These are phyloP conservation scores for Panagrolaimus sp. DNA, from an alignment of 1,140 invertebrate species.

Conservation along the genomic window DNA sequence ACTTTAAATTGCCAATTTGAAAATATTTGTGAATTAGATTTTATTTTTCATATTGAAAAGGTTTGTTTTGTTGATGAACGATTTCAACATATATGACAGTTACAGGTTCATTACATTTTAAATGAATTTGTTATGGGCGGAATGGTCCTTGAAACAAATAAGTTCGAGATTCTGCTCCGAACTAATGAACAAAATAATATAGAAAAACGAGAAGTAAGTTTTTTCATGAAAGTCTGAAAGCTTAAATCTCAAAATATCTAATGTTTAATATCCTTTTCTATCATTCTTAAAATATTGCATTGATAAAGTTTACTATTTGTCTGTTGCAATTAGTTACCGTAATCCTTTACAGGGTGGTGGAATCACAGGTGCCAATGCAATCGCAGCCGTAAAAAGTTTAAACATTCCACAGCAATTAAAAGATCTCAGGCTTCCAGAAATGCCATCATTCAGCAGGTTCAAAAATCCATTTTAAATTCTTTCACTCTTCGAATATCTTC, in stretches of 20 bases:
- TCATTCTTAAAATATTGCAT: not conserved
- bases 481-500: too few species aligned
- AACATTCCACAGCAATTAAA: conserved; percentile 98
- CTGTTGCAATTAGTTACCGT: too few species aligned
- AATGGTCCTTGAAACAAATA: conserved; percentile 98
- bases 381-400: conserved; percentile 97
- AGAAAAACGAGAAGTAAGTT: conserved; percentile 86
- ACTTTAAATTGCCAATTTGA: conserved; percentile 97
- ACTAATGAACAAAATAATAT: conserved; percentile 97
- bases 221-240: too few species aligned
- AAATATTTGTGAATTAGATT: conserved; percentile 97
- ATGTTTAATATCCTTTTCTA: not conserved
- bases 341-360: too few species aligned
- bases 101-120: conserved; percentile 86
- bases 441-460: conserved; percentile 76
- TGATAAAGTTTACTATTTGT: conserved; percentile 21
- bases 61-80: conserved; percentile 64
- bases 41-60: conserved; percentile 98
- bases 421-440: conserved; percentile 94
- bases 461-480: conserved; percentile 60
- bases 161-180: conserved; percentile 91
- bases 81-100: not conserved
- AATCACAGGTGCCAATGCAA: conserved; percentile 80
- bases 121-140: conserved; percentile 98
- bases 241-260: too few species aligned